Evolutionary conservation across 2,797 vertebrate genomes (phyloP), one percentile per base, ranked within the genome.

Genomic region (Synanceia verrucosa): DNA sequence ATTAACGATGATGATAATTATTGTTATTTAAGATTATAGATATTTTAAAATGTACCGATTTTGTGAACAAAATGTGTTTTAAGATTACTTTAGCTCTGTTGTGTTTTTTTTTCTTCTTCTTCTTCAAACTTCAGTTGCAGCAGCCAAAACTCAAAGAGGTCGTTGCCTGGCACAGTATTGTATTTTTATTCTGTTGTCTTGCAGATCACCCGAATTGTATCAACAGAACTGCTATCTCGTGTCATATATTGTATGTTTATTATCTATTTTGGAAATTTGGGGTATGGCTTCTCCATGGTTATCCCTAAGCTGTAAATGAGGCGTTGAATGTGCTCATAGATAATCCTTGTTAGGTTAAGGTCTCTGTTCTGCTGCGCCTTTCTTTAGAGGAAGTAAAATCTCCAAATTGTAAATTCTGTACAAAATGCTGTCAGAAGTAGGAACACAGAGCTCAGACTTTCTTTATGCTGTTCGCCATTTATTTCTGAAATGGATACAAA

Each of bases 381-480:
- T 56, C 84, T 76, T 85, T 56, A 77, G 86, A 78, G 76, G 74
- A 72, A 64, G 76, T 72, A 29, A 29, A 70, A 69, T 79, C 70
- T 88, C 89, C 81, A 86, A 91, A 89, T 33, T 96, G 94, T 96
- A 95, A 94, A 96, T 95, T 93, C 77, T 96, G 94, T 96, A 95
- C 91, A 91, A 93, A 70, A 95, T 89, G 91, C 92, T 90, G 90
- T 91, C 79, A 85, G 85, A 92, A 78, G 90, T 87, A 90, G 92
- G 85, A 92, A 88, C 92, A 87, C 90, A 90, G 80, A 93, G 93
- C 73, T 65, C 84, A 91, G 91, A 93, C 89, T 88, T 94, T 92
- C 94, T 95, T 95, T 94, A 94, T 93, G 93, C 92, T 94, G 92
- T 95, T 92, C 5, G 26, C 70, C 53, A 90, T 94, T 93, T 90